These are phyloP conservation scores for Drosophila simulans DNA, from an alignment of 1,140 invertebrate genomes.

Conservation along the genomic window DNA sequence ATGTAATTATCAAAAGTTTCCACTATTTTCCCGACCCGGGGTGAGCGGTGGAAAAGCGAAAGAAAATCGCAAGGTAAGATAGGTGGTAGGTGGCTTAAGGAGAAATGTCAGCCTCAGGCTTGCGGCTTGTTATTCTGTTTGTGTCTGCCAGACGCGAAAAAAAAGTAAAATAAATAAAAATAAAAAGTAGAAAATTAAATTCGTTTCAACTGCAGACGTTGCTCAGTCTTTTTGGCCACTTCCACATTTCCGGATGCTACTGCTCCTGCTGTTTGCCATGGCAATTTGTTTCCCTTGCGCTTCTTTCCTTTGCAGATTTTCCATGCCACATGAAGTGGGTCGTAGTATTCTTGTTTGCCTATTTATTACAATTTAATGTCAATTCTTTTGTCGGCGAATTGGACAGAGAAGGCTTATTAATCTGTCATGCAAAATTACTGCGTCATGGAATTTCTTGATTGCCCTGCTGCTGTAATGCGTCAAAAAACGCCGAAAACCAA, in stretches of 20 bases:
- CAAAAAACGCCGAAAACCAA: constrained; percentile 24
- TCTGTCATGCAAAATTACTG: constrained; percentile 51
- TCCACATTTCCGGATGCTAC: constrained; percentile 21
- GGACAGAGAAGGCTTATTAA: constrained; percentile 33
- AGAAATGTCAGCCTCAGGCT: constrained; percentile 58
- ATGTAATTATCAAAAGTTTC: constrained; percentile 81
- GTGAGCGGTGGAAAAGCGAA: constrained; percentile 19
- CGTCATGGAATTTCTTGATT: constrained; percentile 43
- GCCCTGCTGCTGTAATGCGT: constrained; percentile 19
- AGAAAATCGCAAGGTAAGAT: constrained; percentile 18
- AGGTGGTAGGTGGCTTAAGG: constrained; percentile 33
- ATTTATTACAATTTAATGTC: constrained; percentile 76
- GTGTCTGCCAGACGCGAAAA: constrained; percentile 52
- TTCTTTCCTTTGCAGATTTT: constrained; percentile 23
- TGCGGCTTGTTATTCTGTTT: constrained; percentile 60
- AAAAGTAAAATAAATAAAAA: constrained; percentile 38
- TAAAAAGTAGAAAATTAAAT: constrained; percentile 79
- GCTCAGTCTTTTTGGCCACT: constrained; percentile 55
- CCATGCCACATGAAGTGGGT: constrained; percentile 35
- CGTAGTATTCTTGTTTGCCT: constrained; percentile 41
- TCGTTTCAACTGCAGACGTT: constrained; percentile 76
- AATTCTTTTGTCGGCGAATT: constrained; percentile 40
- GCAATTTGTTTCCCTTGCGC: constrained; percentile 33
- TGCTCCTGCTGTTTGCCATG: constrained; percentile 28
- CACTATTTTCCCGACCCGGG: constrained; percentile 56